These are phyloP conservation scores for Phyto melanocephala DNA, from an alignment of 2,888 invertebrate genomes.

Conservation along the genomic window DNA sequence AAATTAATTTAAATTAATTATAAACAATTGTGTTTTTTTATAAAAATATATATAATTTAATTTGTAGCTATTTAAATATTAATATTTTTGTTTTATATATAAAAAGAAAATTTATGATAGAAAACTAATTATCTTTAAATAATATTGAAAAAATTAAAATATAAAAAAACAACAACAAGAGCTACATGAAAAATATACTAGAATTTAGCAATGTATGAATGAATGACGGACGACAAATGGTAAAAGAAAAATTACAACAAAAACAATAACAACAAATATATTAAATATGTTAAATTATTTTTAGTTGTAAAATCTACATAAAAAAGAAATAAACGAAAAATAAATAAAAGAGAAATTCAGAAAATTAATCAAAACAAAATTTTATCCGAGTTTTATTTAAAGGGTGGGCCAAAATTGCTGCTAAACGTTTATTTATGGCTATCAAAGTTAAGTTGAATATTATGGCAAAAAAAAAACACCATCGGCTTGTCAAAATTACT, in stretches of 20 bases:
- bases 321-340: slow-evolving; percentile 34
- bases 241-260: slow-evolving; percentile 32
- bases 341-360: slow-evolving; percentile 15
- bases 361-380: slow-evolving; percentile 31
- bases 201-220: slow-evolving; percentile 63
- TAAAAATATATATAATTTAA: background rate
- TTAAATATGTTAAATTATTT: slow-evolving; percentile 67
- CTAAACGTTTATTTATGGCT: too few relatives aligned
- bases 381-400: too few relatives aligned
- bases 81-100: slow-evolving; percentile 36
- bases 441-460: too few relatives aligned
- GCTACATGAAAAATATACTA: slow-evolving; percentile 33
- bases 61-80: slow-evolving; percentile 46
- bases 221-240: slow-evolving; percentile 31
- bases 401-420: too few relatives aligned
- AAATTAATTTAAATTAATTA: too few relatives aligned
- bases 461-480: too few relatives aligned
- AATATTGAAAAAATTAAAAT: slow-evolving; percentile 29
- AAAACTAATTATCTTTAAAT: slow-evolving; percentile 39
- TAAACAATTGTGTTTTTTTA: too few relatives aligned
- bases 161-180: background rate
- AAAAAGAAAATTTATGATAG: slow-evolving; percentile 1
- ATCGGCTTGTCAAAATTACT: too few relatives aligned
- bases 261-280: slow-evolving; percentile 56
- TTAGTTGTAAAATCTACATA: slow-evolving; percentile 62